Evolutionary conservation across 2,113 vertebrate species (phyloP).

Genomic region (Phodopus roborovskii): DNA sequence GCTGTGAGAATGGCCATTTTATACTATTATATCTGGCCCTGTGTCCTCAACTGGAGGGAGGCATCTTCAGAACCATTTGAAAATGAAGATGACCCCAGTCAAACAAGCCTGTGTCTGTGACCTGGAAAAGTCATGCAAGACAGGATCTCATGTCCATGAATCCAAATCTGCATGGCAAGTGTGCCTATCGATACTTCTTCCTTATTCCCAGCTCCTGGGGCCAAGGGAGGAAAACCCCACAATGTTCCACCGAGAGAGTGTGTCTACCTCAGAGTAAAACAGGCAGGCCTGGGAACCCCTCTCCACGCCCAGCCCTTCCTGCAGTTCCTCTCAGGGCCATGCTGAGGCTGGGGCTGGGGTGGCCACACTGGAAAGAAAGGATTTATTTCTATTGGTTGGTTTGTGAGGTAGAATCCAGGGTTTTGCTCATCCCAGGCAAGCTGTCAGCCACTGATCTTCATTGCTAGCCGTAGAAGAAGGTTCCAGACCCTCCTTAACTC

Average conservation of each 20-base stretch:
- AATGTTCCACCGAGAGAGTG: neutral
- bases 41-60: neutral
- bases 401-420: neutral
- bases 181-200: neutral
- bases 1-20: neutral
- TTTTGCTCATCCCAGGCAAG: neutral
- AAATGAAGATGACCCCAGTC: neutral
- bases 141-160: neutral
- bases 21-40: neutral
- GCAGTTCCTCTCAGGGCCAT: accelerated
- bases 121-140: neutral
- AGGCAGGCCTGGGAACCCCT: neutral
- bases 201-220: neutral
- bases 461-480: neutral
- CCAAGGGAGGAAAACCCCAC: neutral
- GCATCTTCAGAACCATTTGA: neutral
- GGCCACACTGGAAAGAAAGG: neutral
- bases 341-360: neutral
- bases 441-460: neutral
- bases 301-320: neutral
- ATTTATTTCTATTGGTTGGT: neutral
- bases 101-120: neutral
- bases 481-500: neutral
- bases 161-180: neutral
- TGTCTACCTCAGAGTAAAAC: neutral